These are phyloP conservation scores for Alca torda DNA, from an alignment of 2,797 vertebrate species.

Conservation along the genomic window DNA sequence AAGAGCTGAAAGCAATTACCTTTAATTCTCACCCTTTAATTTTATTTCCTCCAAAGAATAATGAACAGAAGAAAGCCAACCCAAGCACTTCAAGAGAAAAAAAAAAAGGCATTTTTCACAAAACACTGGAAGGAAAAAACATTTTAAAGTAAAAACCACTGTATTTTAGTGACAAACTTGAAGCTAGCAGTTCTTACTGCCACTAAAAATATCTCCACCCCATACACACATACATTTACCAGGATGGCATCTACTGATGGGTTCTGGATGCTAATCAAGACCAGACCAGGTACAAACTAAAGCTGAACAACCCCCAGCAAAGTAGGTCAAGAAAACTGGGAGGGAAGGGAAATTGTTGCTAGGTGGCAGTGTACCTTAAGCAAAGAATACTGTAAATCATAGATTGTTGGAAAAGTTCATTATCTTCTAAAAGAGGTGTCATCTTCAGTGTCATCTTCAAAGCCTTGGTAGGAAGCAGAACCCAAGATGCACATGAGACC, in stretches of 20 bases:
- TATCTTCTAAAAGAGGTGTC: neutral
- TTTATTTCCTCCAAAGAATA: neutral
- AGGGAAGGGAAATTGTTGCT: slow-evolving; percentile 62
- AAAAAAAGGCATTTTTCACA: neutral
- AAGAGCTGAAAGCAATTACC: neutral
- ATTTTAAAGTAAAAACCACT: neutral
- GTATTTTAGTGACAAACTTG: neutral
- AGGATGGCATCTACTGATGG: neutral
- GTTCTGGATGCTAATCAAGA: slow-evolving; percentile 18
- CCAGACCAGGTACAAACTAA: slow-evolving; percentile 30
- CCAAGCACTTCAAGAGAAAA: neutral
- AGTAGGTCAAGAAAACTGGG: slow-evolving; percentile 54
- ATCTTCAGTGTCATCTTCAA: neutral
- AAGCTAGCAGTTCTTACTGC: neutral
- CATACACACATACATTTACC: neutral
- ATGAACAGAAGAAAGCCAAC: neutral
- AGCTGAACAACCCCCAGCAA: neutral
- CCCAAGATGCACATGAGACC: neutral
- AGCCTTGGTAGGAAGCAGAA: neutral
- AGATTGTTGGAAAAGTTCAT: neutral
- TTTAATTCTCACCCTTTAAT: neutral
- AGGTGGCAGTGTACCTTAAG: slow-evolving; percentile 72
- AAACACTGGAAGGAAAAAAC: neutral
- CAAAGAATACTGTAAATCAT: slow-evolving; percentile 49
- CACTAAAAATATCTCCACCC: neutral